phyloP scores from a whole-genome alignment of 2,113 vertebrate genomes.

The Pseudolaguvia tuberculata region DNA sequence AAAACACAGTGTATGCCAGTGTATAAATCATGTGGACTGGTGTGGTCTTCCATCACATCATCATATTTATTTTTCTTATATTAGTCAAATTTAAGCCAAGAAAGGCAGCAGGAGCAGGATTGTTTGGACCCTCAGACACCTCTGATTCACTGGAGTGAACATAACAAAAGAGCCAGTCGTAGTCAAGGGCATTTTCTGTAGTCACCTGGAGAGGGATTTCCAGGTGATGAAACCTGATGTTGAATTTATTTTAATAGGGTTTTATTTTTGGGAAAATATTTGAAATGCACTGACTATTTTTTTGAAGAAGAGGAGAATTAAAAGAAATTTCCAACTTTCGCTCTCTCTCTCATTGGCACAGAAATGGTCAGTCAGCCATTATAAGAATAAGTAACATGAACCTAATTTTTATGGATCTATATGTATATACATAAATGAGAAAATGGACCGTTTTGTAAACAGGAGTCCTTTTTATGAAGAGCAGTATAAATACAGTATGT shows the following conservation, averaged over 20 bases:
- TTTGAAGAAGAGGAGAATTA: not conserved
- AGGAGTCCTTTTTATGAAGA: conserved; percentile 51
- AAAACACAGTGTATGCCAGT: not conserved
- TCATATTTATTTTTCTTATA: not conserved
- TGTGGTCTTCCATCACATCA: conserved; percentile 18
- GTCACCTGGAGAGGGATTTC: not conserved
- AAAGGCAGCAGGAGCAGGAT: not conserved
- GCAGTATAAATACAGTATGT: conserved; percentile 55
- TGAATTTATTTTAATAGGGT: conserved; percentile 15
- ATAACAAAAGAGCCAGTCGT: not conserved
- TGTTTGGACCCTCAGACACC: conserved; percentile 25
- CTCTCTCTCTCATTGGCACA: conserved; percentile 7
- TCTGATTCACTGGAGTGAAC: conserved; percentile 14
- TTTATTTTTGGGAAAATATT: conserved; percentile 17
- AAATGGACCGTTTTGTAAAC: conserved; percentile 51
- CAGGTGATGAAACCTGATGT: not conserved
- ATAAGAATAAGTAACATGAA: conserved; percentile 52
- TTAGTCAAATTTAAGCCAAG: conserved; percentile 6
- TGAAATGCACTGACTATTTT: conserved; percentile 10
- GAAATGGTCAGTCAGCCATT: conserved; percentile 3
- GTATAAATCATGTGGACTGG: not conserved
- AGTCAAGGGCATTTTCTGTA: not conserved
- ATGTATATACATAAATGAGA: conserved; percentile 50
- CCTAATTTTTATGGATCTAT: conserved; percentile 46
- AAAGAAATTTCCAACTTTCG: not conserved